A percentile compares a stretch with the other conserved stretches of the same genome.
Evolutionary conservation across 2,797 vertebrate species (phyloP).

Genomic region (Takifugu ocellatus): DNA sequence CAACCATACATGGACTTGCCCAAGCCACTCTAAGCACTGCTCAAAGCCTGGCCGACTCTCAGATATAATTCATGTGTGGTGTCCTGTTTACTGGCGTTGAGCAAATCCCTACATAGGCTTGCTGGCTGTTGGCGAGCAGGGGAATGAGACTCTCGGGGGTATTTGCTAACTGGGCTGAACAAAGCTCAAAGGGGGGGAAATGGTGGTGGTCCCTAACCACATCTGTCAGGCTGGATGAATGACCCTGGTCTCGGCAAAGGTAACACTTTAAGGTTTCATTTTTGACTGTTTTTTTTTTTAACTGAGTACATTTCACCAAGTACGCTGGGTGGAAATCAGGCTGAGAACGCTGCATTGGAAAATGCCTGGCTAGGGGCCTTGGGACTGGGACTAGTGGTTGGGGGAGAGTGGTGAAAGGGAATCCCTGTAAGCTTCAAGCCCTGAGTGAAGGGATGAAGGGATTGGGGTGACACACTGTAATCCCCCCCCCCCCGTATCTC

Average conservation of each 20-base stretch:
- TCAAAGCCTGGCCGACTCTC: constrained; percentile 65
- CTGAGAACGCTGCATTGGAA: constrained; percentile 22
- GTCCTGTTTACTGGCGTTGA: constrained; percentile 56
- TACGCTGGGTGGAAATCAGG: constrained; percentile 15
- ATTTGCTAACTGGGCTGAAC: constrained; percentile 61
- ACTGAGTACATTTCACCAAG: constrained; percentile 10
- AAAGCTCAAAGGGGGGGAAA: constrained; percentile 60
- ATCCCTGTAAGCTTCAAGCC: constrained; percentile 74
- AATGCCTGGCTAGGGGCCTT: constrained; percentile 42
- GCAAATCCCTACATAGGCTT: constrained; percentile 56
- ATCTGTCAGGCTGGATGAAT: constrained; percentile 24
- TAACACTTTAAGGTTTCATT: constrained; percentile 7
- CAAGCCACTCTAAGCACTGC: constrained; percentile 63
- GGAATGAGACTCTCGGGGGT: constrained; percentile 46
- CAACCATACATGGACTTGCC: constrained; percentile 13
- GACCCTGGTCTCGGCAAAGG: neutral
- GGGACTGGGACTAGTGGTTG: constrained; percentile 58
- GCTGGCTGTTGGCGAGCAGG: constrained; percentile 48
- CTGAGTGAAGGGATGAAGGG: constrained; percentile 61
- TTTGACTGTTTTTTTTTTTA: neutral
- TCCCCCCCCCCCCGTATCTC: constrained; percentile 55
- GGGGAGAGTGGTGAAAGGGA: constrained; percentile 68
- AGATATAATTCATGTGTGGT: constrained; percentile 54
- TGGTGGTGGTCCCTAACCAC: constrained; percentile 49
- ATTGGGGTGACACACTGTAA: constrained; percentile 27